These are phyloP conservation scores for Synanthedon formicaeformis DNA, from an alignment of 2,888 invertebrate species.

Conservation along the genomic window DNA sequence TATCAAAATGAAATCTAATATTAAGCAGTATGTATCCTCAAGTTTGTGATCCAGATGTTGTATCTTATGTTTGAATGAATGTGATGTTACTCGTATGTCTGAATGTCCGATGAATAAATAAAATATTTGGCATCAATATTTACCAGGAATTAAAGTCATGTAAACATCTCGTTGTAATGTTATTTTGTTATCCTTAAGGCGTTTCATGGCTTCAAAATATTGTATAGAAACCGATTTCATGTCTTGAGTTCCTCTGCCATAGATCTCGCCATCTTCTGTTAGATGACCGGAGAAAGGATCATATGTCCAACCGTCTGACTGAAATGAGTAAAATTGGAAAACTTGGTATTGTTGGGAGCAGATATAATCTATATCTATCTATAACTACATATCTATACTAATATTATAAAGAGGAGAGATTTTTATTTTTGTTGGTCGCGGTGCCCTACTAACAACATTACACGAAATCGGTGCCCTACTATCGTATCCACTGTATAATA, in stretches of 20 bases:
- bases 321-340: not conserved
- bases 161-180: conserved; percentile 35
- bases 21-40: too few species aligned
- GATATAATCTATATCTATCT: too few species aligned
- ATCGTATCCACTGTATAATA: too few species aligned
- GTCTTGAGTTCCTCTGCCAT: conserved; percentile 86
- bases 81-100: not conserved
- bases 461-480: too few species aligned
- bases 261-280: conserved; percentile 85
- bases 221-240: conserved; percentile 74
- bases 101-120: not conserved
- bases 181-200: conserved; percentile 26
- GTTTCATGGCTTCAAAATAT: conserved; percentile 42
- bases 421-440: too few species aligned
- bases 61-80: not conserved
- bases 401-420: too few species aligned
- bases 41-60: too few species aligned
- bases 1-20: too few species aligned
- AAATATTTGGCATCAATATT: conserved; percentile 12
- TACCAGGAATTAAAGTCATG: conserved; percentile 48
- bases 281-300: conserved; percentile 88
- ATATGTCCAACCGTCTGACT: conserved; percentile 82
- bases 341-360: too few species aligned
- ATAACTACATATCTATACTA: too few species aligned
- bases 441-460: too few species aligned